Base-by-base conservation (phyloP, 2,888 invertebrate species). In the Spodoptera exigua region DNA sequence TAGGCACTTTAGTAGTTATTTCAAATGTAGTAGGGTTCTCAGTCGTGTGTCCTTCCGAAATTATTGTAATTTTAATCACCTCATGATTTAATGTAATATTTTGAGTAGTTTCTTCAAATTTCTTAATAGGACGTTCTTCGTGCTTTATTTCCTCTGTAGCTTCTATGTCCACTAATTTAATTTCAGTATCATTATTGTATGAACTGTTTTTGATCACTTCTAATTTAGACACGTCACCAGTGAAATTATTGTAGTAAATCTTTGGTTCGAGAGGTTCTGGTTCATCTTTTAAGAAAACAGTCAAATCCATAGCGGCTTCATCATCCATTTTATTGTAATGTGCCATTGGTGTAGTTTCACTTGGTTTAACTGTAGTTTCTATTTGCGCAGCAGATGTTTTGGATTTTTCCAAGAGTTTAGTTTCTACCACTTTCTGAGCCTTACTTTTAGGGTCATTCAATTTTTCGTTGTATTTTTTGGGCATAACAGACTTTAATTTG, bases 391-490 rank as follows among this genome's bases (percentile, higher is more conserved):
- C 40, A 45, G 47, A 46, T 43, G 40, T 47, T 35, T 81, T 79
- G 21, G 68, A 71, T n/a, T 61, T 61, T 70, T 81, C 80, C 14
- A 52, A 18, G 18, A 67, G 41, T 81, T 87, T 86, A 0, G 54
- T 51, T 41, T 86, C 83, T 14, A 69, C 43, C 17, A 43, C 46
- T 76, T 86, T 87, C 5, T 67, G 57, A 45, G 61, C 36, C 80
- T 89, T 90, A 13, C 49, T 77, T 71, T 92, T 91, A 0, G 72
- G 59, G 21, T 89, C 87, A 52, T 85, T 75, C 5, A 80, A 70
- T 78, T 91, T 92, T 27, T 88, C 84, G 44, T 76, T 86, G 58
- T 93, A 92, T 74, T 94, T 93, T 65, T 94, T 94, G 0, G 91
- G 92, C 40, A 85, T 65, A 34, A 69, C 59, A 40, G 76, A 67